These are phyloP conservation scores for Corynorhinus townsendii DNA, from an alignment of 2,113 vertebrate genomes.

Conservation along the genomic window DNA sequence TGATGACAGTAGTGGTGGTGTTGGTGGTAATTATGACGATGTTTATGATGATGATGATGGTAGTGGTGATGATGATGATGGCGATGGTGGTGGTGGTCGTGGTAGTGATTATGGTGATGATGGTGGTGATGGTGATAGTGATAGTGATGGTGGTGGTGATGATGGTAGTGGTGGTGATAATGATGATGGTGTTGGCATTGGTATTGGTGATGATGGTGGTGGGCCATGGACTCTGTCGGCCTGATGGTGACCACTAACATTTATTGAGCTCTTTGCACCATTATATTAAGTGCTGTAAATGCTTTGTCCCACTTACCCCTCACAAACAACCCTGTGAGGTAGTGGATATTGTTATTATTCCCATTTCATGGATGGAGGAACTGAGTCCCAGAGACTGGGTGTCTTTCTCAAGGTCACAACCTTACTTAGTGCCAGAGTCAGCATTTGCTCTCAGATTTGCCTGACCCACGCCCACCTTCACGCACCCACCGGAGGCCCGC, in stretches of 20 bases:
- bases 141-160: no score
- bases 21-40: fast-evolving
- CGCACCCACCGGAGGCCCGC: neutral
- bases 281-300: no score
- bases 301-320: neutral
- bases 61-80: no score
- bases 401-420: neutral
- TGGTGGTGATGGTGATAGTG: no score
- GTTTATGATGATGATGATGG: fast-evolving
- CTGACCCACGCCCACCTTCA: neutral
- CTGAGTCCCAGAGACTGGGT: neutral
- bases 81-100: fast-evolving
- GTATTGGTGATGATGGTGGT: fast-evolving
- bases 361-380: neutral
- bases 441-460: fast-evolving
- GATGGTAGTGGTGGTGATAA: fast-evolving
- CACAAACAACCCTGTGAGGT: neutral
- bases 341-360: neutral
- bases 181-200: fast-evolving
- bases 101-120: no score
- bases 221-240: no score
- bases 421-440: neutral
- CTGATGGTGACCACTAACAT: no score
- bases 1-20: fast-evolving
- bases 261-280: neutral